phyloP scores from a whole-genome alignment of 2,797 vertebrate species.

The Otus scops region DNA sequence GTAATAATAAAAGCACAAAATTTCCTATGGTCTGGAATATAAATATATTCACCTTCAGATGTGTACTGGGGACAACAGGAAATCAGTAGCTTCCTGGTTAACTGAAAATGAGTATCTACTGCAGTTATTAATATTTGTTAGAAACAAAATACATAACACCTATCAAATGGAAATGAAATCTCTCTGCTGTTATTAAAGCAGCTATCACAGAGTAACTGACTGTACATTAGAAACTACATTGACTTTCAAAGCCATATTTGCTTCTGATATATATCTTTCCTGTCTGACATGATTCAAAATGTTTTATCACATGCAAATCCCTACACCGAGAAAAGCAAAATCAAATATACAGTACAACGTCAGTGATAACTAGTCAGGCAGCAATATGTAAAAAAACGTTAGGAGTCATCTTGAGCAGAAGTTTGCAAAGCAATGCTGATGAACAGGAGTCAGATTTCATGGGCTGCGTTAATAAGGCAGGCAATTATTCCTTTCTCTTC shows the following conservation, averaged over 20 bases:
- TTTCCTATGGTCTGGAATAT: neutral
- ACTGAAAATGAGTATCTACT: neutral
- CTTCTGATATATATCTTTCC: neutral
- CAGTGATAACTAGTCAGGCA: neutral
- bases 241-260: neutral
- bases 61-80: neutral
- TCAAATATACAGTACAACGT: neutral
- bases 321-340: neutral
- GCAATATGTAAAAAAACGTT: neutral
- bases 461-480: neutral
- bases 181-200: neutral
- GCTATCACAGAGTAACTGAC: neutral
- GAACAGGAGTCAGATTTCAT: neutral
- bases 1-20: neutral
- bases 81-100: neutral
- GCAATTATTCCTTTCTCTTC: neutral
- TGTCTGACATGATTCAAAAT: neutral
- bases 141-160: neutral
- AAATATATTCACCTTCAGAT: neutral
- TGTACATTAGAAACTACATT: neutral
- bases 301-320: neutral
- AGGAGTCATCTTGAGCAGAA: neutral
- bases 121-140: neutral
- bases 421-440: neutral
- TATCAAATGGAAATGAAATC: neutral